These are phyloP conservation scores for Brachionus angularis DNA, from an alignment of 1,140 invertebrate genomes.

Conservation along the genomic window DNA sequence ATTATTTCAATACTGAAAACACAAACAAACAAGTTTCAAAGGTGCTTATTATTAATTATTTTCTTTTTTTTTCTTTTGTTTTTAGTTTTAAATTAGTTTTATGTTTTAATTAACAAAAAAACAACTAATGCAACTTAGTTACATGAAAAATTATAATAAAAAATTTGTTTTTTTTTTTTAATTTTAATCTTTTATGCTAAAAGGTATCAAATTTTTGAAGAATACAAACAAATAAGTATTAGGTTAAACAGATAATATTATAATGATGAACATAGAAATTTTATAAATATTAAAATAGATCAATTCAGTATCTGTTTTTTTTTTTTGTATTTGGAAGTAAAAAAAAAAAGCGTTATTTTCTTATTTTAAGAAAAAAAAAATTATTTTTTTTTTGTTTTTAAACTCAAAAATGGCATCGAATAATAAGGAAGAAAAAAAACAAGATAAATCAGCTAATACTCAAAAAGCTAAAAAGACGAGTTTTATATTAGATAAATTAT, in stretches of 20 bases:
- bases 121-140: not conserved
- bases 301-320: not conserved
- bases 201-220: too few relatives aligned
- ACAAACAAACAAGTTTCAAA: not conserved
- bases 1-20: not conserved
- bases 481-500: slow-evolving; percentile 13
- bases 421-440: not conserved
- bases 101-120: not conserved
- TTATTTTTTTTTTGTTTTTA: not conserved
- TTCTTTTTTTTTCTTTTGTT: slow-evolving; percentile 12
- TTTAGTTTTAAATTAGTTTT: too few relatives aligned
- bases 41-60: slow-evolving; percentile 10
- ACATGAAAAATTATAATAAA: too few relatives aligned
- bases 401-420: slow-evolving; percentile 5
- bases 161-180: too few relatives aligned
- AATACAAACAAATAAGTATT: too few relatives aligned
- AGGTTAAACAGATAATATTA: too few relatives aligned
- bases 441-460: not conserved
- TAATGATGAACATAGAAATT: too few relatives aligned
- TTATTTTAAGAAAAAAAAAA: too few relatives aligned
- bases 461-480: not conserved
- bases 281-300: too few relatives aligned
- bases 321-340: not conserved
- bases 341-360: not conserved
- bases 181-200: too few relatives aligned